phyloP scores from a whole-genome alignment of 2,797 vertebrate genomes.

The Diplodus sargus region DNA sequence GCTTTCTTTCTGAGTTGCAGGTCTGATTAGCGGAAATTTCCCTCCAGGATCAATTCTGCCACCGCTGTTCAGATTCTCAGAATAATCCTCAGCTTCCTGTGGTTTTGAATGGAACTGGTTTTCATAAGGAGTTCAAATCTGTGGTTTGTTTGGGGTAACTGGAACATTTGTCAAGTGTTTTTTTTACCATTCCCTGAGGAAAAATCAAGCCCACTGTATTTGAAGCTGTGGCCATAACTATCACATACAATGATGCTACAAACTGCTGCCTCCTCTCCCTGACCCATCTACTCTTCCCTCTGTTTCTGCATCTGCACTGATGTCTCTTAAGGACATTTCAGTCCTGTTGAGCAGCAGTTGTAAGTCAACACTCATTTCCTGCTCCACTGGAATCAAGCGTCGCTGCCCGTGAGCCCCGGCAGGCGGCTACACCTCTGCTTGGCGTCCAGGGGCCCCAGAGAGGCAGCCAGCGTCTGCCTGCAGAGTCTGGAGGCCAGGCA shows the following conservation, averaged over 20 bases:
- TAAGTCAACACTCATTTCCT: constrained; percentile 25
- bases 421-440: constrained; percentile 2
- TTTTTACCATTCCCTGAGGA: too few relatives aligned
- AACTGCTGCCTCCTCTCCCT: background rate
- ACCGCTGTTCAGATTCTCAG: background rate
- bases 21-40: background rate
- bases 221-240: background rate
- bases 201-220: background rate
- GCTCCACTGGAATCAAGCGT: constrained; percentile 30
- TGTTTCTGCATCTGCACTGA: background rate
- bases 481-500: constrained; percentile 57
- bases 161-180: too few relatives aligned
- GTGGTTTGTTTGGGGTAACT: background rate
- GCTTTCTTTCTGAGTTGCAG: background rate
- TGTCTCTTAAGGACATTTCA: background rate
- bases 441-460: constrained; percentile 32
- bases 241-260: too few relatives aligned
- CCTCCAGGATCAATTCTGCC: too few relatives aligned
- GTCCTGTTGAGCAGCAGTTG: constrained; percentile 4
- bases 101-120: background rate
- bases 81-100: background rate
- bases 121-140: background rate
- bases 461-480: constrained; percentile 50
- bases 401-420: background rate
- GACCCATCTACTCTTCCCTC: background rate